These are phyloP conservation scores for Platanista minor DNA, from an alignment of 2,113 vertebrate genomes.

Conservation along the genomic window DNA sequence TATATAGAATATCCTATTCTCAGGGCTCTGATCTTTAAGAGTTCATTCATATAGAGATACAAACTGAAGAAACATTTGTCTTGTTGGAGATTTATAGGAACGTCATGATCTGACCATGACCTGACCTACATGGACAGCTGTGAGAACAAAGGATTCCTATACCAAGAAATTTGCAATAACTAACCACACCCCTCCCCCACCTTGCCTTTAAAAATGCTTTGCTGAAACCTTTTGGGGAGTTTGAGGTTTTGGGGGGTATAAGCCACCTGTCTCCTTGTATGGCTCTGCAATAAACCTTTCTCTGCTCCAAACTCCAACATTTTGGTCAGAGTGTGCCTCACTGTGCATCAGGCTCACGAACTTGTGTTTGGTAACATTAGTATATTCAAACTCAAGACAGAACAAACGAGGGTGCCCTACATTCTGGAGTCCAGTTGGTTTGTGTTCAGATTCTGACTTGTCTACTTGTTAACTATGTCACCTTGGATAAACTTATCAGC, in stretches of 20 bases:
- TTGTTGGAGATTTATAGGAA: background rate
- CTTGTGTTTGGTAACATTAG: background rate
- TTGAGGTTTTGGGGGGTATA: rapidly evolving
- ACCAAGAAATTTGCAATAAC: background rate
- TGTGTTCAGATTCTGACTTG: background rate
- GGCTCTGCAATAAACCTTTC: background rate
- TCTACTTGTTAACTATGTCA: background rate
- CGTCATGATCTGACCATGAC: background rate
- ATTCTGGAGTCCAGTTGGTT: background rate
- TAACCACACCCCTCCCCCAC: background rate
- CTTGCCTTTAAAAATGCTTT: background rate
- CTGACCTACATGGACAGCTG: background rate
- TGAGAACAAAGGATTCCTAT: background rate
- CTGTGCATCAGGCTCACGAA: background rate
- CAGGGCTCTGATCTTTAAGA: background rate
- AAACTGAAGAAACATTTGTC: background rate
- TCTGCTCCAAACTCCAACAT: background rate
- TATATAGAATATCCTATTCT: background rate
- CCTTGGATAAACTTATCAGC: background rate
- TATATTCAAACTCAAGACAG: background rate
- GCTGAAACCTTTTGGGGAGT: background rate
- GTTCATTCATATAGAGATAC: background rate
- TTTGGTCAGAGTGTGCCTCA: background rate
- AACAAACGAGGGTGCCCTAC: background rate
- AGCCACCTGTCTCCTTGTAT: background rate